Evolutionary conservation across 2,888 invertebrate genomes (phyloP).

Genomic region (Caenorhabditis becei): DNA sequence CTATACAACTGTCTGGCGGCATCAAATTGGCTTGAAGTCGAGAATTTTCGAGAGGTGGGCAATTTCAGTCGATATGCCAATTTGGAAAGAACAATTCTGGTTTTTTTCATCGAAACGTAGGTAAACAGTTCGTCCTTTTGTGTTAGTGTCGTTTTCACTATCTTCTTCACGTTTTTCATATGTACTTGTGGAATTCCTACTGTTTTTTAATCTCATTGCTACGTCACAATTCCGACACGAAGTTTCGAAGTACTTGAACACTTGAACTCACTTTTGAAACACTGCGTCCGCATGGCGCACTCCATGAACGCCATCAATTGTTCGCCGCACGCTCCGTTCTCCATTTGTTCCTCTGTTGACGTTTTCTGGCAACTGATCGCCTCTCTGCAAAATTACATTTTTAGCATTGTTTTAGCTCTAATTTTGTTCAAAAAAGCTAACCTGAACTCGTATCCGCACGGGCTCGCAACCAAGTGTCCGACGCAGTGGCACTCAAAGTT

Average conservation of each 20-base stretch:
- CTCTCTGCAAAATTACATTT: slow-evolving; percentile 46
- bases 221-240: too few relatives aligned
- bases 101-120: too few relatives aligned
- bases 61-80: too few relatives aligned
- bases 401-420: slow-evolving; percentile 10
- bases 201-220: not conserved
- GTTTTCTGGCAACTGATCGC: slow-evolving; percentile 79
- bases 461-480: slow-evolving; percentile 79
- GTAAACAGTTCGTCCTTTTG: too few relatives aligned
- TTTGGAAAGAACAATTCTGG: too few relatives aligned
- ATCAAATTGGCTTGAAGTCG: not conserved
- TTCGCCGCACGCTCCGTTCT: slow-evolving; percentile 77
- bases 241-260: slow-evolving; percentile 8
- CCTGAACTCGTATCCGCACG: slow-evolving; percentile 79
- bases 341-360: slow-evolving; percentile 74
- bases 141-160: too few relatives aligned
- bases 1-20: not conserved
- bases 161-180: slow-evolving; percentile 13
- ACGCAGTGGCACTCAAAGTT: slow-evolving; percentile 81
- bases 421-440: not conserved
- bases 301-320: slow-evolving; percentile 79
- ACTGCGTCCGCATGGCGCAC: slow-evolving; percentile 78
- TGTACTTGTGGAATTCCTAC: too few relatives aligned
- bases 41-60: not conserved
- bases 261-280: slow-evolving; percentile 73